Evolutionary conservation across 92 coral and sea anemone genomes (phyloP).

Genomic region (Epizoanthus scotinus): DNA sequence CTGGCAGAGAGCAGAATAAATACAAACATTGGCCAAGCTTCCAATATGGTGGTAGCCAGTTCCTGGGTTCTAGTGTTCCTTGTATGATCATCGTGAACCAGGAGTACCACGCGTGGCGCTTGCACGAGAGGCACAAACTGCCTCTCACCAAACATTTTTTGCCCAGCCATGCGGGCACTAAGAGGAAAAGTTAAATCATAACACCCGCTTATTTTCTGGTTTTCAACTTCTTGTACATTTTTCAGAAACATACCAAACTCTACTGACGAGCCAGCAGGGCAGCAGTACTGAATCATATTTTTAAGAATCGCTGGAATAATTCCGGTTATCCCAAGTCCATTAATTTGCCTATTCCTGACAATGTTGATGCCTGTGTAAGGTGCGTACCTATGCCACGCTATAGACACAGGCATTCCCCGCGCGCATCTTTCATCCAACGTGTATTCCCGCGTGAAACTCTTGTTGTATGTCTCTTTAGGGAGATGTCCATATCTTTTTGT

Average conservation of each 20-base stretch:
- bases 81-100: conserved; percentile 58
- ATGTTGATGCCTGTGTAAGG: conserved; percentile 57
- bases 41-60: conserved; percentile 72
- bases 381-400: conserved; percentile 81
- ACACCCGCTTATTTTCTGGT: conserved; percentile 44
- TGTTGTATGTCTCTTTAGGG: conserved; percentile 18
- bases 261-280: conserved; percentile 69
- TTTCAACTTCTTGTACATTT: conserved; percentile 71
- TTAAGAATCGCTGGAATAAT: conserved; percentile 69
- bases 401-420: conserved; percentile 71
- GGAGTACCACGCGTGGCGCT: conserved; percentile 89
- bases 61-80: conserved; percentile 63
- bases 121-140: conserved; percentile 70
- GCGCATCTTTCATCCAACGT: conserved; percentile 75
- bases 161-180: conserved; percentile 68
- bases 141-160: conserved; percentile 51
- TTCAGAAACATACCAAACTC: conserved; percentile 72
- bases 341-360: conserved; percentile 36
- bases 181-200: conserved; percentile 86
- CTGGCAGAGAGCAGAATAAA: conserved; percentile 85
- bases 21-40: conserved; percentile 90
- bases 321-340: conserved; percentile 67
- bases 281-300: conserved; percentile 57
- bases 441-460: conserved; percentile 10
- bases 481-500: conserved; percentile 6